Base-by-base conservation (phyloP, 2,888 invertebrate species). In the Hofmannophila pseudospretella region DNA sequence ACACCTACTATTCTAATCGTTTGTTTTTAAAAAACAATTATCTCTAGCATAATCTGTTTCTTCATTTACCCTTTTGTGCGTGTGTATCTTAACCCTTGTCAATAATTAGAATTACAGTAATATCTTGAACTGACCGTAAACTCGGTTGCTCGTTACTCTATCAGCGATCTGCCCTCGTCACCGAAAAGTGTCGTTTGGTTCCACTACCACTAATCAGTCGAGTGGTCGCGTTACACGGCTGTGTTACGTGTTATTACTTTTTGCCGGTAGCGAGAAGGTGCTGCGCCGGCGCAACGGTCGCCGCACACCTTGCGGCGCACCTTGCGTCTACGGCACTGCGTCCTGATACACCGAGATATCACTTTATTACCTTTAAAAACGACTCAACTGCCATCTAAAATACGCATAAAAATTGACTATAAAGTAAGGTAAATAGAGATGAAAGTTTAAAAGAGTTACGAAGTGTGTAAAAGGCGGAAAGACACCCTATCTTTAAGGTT, bases 161-260 rank as follows among this genome's bases (percentile, higher is more conserved):
- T 27, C 27, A 11, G 11, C 4, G 7, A 42, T 42, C 42, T 42
- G 27, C 38, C 42, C 39, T 22, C 34, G 20, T 19, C 34, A n/a
- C n/a, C n/a, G 36, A 19, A 41, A 40, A 44, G 42, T 54, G 55
- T 56, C 66, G 62, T 47, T 56, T 51, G 60, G 65, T 67, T 66
- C 53, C 65, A 69, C 67, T 81, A 80, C 53, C 65, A 69, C 67
- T 81, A 80, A 82, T 80, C 84, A 81, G 74, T 74, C 75, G n/a
- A n/a, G n/a, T n/a, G n/a, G n/a, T n/a, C n/a, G n/a, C n/a, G 61
- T 67, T 76, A 73, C 71, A 74, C 76, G 76, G 60, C 60, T 55
- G 54, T 65, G 73, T 70, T 69, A 66, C 68, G 66, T 69, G 65
- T 75, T 71, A 76, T 69, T 69, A 68, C 46, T 25, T 44, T 33